Base-by-base conservation (phyloP, 2,888 invertebrate genomes). In the Harpalus rufipes region DNA sequence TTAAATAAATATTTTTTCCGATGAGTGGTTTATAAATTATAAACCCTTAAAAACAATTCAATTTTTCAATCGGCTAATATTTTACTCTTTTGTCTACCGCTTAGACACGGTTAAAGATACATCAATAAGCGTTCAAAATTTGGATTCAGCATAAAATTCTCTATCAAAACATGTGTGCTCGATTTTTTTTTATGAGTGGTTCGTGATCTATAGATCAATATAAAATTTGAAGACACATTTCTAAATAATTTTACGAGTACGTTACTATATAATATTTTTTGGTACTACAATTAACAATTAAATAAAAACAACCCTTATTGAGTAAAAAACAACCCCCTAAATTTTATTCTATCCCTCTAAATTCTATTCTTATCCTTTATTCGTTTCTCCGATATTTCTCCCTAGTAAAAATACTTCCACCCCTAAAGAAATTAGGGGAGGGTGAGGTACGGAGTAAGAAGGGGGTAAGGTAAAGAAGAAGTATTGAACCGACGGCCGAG, bases 391-490 rank as follows among this genome's bases (percentile, higher is more conserved):
- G 44, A 51, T 51, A 51, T 51, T 51, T 12, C 12, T 12, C 44
- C 44, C 44, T 51, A 12, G 32, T 32, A 51, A 51, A 51, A 51
- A 51, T 51, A 8, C 44, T 51, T 51, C 44, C 44, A 12, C 44
- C 44, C 44, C 44, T 51, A 51, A 51, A 51, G 44, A 51, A 51
- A 32, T 32, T 39, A 68, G 14, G 3, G 39, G 68, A n/a, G 63
- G 51, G 58, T 41, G 76, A 86, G 82, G 85, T 32, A 32, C 32
- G 87, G 85, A 86, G 86, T 86, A 88, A 87, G 87, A 88, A 87
- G 88, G 87, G 89, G 88, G 89, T 88, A 89, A 89, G 88, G 89
- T 88, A 88, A 89, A 88, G 88, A 88, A 88, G 88, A 89, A 89
- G 90, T 89, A 90, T 90, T 89, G 90, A 90, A 89, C 89, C 89